Evolutionary conservation across 2,797 vertebrate genomes (phyloP), one percentile per base, ranked within the genome.

Genomic region (Anguilla pacifica): DNA sequence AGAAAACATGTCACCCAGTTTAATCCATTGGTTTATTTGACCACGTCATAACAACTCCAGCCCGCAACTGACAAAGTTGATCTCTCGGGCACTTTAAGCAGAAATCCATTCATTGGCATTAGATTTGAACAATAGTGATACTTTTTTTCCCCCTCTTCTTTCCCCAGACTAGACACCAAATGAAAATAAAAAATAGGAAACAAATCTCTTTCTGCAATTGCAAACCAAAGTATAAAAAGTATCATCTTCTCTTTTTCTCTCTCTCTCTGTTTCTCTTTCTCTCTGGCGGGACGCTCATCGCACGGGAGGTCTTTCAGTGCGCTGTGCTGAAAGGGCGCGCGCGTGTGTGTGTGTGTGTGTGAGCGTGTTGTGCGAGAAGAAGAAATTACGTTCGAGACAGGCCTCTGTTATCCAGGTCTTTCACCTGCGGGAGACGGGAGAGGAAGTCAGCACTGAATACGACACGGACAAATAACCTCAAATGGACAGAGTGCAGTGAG

Each of bases 391-490:
- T 99, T 94, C 98, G 96, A 0, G 98, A 99, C 89, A 99, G 96
- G 85, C 98, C 98, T 0, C 98, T 97, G 93, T 99, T 99, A 94
- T 99, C 98, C 94, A 99, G 93, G 93, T 99, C 98, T 95, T 99
- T 99, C 92, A 99, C 98, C 98, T 99, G 90, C 74, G 93, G 91
- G 77, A 88, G 87, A 86, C 11, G 46, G 22, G 53, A 61, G 55
- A 49, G 31, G 46, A 39, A 49, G 77, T 81, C 22, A 81, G n/a
- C 31, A 31, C 35, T 77, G 35, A 77, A 77, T 35, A 77, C 7
- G 6, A 28, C 31, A 77, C 59, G 17, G 6, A 57, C 31, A 35
- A 19, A 84, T 1, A 25, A 55, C n/a, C 3, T 17, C 19, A 53
- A 22, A 82, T 0, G 82, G 22, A 39, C 6, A 0, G 6, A 35